Base-by-base conservation (phyloP, 2,113 vertebrate genomes). In the Gavialis gangeticus region DNA sequence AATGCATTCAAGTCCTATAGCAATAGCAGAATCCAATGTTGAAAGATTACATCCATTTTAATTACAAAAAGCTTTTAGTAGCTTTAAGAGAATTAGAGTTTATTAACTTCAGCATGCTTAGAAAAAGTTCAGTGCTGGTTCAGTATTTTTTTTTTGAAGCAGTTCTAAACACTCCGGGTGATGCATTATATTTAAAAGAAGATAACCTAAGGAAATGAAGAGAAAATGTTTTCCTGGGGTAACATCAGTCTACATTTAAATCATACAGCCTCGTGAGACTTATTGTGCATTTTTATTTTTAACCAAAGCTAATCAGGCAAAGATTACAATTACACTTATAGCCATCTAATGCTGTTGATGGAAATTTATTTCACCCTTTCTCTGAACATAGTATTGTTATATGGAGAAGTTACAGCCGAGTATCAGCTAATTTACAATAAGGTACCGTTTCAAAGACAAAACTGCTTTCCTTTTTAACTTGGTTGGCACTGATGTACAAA, bases 71-170 rank as follows among this genome's bases (percentile, higher is more conserved):
- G 1, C 54, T 89, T 92, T 59, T 71, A 92, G 30, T 84, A 62
- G 46, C 25, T 75, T 93, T 79, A 91, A 93, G 87, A 77, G 85
- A 91, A 85, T 95, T 95, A 63, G 25, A 79, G 60, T 5, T 7
- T 92, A 78, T 93, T 94, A 94, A 87, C 88, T 86, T 79, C 92
- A 85, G 81, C 71, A 83, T 10, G 7, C 60, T 81, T 92, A 93
- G 64, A 11, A 82, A 96, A 85, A 81, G 27, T 91, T 95, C 5
- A 58, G n/a, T 85, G n/a, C 79, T 79, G 54, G 78, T 64, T 71
- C 24, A 37, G 77, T 56, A 86, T 84, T 88, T 91, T 54, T 75
- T 5, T 78, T 17, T 69, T 17, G 71, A 80, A 64, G 75, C 75
- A 77, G 85, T 79, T 95, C 84, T 69, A 88, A 91, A 90, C 84